Conservation (phyloP, 2,888 invertebrate species). For the Drosophila fungiperda region DNA sequence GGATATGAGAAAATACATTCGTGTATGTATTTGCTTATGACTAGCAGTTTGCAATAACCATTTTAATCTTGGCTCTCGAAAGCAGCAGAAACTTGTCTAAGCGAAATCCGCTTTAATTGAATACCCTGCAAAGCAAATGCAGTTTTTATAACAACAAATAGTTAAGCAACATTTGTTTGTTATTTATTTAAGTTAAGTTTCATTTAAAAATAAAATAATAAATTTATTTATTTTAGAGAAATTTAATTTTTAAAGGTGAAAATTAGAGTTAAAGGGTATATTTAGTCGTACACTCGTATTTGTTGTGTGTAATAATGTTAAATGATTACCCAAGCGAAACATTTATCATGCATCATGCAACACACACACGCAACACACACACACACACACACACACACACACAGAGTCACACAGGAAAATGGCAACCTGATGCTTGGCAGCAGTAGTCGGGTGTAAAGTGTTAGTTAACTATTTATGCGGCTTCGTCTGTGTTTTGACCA, state of each 20-base stretch:
- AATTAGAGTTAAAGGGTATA: conserved; percentile 8
- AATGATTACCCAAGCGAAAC: conserved; percentile 36
- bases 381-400: not conserved
- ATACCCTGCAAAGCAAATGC: conserved; percentile 1
- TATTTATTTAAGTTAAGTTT: not conserved
- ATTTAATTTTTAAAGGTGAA: no score
- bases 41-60: conserved; percentile 23
- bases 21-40: conserved; percentile 25
- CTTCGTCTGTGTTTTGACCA: conserved; percentile 43
- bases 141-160: not conserved
- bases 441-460: conserved; percentile 46
- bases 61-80: conserved; percentile 29
- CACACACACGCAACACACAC: not conserved
- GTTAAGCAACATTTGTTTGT: not conserved
- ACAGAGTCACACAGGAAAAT: not conserved
- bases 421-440: conserved; percentile 15
- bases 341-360: conserved; percentile 28
- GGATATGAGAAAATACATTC: conserved; percentile 44
- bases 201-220: not conserved
- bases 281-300: not conserved
- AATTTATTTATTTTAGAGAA: not conserved
- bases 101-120: not conserved
- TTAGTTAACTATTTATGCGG: conserved; percentile 56
- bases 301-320: conserved; percentile 8
- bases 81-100: not conserved